Conservation (phyloP, 2,113 vertebrate species). For the Ia io region DNA sequence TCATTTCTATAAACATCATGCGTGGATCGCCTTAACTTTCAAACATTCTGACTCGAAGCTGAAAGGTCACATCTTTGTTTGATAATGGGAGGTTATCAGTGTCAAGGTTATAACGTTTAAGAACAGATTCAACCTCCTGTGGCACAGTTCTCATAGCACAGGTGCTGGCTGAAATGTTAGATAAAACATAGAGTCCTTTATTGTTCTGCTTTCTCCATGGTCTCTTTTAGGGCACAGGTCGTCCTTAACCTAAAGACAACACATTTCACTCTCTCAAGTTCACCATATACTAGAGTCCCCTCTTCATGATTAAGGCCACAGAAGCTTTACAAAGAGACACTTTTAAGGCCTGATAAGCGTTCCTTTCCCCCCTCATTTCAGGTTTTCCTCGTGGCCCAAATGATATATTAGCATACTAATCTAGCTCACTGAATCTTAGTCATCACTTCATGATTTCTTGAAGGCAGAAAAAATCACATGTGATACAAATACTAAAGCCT, state of each 20-base stretch:
- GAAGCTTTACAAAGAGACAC: not conserved
- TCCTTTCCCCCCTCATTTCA: not conserved
- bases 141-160: not conserved
- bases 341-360: not conserved
- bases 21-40: not conserved
- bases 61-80: not conserved
- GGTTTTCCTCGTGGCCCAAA: not conserved
- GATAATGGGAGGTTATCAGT: conserved; percentile 2
- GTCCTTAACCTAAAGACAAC: not conserved
- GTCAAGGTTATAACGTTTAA: conserved; percentile 31
- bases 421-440: not conserved
- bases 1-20: conserved; percentile 43
- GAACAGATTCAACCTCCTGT: conserved; percentile 21
- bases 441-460: not conserved
- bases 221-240: not conserved
- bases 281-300: not conserved
- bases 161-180: not conserved
- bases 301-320: not conserved
- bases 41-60: not conserved
- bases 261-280: too few species aligned
- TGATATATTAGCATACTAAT: not conserved
- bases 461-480: not conserved
- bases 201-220: not conserved
- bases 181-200: not conserved
- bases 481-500: not conserved